Base-by-base conservation (phyloP, 2,888 invertebrate genomes). In the Linnaemya tessellans region DNA sequence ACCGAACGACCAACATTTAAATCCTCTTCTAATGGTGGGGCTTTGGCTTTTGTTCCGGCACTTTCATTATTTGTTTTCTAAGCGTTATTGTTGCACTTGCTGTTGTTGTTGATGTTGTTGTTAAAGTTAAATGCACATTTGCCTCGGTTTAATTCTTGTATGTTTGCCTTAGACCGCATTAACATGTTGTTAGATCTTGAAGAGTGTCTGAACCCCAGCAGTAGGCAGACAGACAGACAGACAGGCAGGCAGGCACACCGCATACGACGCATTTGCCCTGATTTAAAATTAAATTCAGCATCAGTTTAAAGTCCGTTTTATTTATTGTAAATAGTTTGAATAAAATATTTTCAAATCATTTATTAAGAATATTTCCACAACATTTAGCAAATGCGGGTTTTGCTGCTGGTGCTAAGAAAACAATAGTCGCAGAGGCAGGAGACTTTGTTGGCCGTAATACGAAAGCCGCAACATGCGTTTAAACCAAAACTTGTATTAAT, bases 101-200 rank as follows among this genome's bases (percentile, higher is more conserved):
- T 75, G 30, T 49, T 60, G 30, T n/a, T 67, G 20, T 56, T 82
- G 62, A 70, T 56, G 43, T 38, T 60, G 18, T 20, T 82, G 64
- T 82, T 64, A 64, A 77, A 82, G 58, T 71, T 82, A 82, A 82
- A 82, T 82, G 81, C 68, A 64, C 15, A 75, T 81, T 56, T 82
- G 70, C 49, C n/a, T 41, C 25, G 11, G 41, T 80, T 67, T 58
- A 64, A 65, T 22, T 74, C 13, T 41, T 60, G 20, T 20, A 51
- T 74, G 41, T 56, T 64, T 64, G 46, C 15, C 15, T 70, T 49
- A n/a, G 64, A 46, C 62, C 77, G 58, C 82, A 65, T 77, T 77
- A 82, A 49, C 77, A 73, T 83, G 49, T 35, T 78, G 58, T 78
- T 71, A 38, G 30, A 73, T 58, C 70, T 67, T 65, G 10, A 56